A percentile compares a stretch with the other conserved stretches of the same genome.
phyloP scores from a whole-genome alignment of 1,140 invertebrate species.

The Aphelenchoides avenae region DNA sequence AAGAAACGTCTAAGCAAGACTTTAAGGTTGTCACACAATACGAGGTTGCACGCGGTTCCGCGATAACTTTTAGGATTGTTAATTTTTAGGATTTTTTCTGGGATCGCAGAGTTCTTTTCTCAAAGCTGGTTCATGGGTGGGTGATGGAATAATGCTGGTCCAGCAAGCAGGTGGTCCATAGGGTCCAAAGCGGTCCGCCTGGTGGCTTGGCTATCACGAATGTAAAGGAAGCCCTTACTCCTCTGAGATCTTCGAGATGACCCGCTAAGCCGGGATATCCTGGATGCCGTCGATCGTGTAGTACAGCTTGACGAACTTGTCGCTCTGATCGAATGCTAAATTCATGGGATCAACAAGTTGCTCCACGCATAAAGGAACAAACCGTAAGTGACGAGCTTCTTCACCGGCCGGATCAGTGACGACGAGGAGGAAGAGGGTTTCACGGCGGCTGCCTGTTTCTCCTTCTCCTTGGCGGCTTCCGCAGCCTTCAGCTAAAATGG shows the following conservation, averaged over 20 bases:
- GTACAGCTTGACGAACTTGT: slow-evolving; percentile 50
- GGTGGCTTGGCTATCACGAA: background rate
- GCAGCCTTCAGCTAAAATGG: background rate
- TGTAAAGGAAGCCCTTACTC: slow-evolving; percentile 23
- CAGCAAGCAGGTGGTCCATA: too few relatives aligned
- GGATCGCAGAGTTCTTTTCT: too few relatives aligned
- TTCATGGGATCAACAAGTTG: background rate
- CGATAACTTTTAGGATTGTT: too few relatives aligned
- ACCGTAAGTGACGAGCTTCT: slow-evolving; percentile 46
- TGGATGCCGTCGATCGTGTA: slow-evolving; percentile 40
- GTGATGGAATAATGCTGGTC: too few relatives aligned
- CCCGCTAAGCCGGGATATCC: slow-evolving; percentile 13
- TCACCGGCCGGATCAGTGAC: slow-evolving; percentile 34
- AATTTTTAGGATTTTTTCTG: too few relatives aligned
- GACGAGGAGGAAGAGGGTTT: background rate
- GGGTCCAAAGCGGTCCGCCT: too few relatives aligned
- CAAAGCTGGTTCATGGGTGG: too few relatives aligned
- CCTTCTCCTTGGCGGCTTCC: slow-evolving; percentile 1
- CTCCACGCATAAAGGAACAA: slow-evolving; percentile 13
- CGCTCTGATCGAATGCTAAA: slow-evolving; percentile 50
- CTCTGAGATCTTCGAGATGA: slow-evolving; percentile 28
- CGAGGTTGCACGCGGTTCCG: too few relatives aligned
- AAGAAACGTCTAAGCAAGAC: too few relatives aligned
- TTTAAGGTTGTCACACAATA: too few relatives aligned
- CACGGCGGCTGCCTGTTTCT: slow-evolving; percentile 8